A percentile compares a stretch with the other conserved stretches of the same genome.
Conservation (phyloP, 1,140 invertebrate species). For the Nasonia longicornis region DNA sequence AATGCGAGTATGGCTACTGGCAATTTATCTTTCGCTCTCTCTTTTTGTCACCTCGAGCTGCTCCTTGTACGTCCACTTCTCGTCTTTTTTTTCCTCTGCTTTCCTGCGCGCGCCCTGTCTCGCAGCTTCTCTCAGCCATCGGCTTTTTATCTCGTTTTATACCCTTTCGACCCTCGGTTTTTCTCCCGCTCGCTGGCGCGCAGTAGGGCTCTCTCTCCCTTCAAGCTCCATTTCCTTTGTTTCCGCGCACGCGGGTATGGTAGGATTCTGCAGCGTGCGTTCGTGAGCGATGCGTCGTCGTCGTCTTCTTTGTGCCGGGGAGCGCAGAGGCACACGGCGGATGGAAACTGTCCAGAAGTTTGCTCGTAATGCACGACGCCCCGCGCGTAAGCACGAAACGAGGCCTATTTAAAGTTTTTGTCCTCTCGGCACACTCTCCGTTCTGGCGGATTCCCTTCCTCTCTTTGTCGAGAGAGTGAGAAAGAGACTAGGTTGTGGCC, state of each 20-base stretch:
- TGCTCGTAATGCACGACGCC: not conserved
- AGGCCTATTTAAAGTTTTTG: constrained; percentile 14
- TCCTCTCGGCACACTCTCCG: constrained; percentile 3
- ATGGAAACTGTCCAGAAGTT: constrained; percentile 9
- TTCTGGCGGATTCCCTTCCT: not conserved
- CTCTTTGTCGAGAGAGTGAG: not conserved
- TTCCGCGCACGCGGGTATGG: constrained; percentile 5
- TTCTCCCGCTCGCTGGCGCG: not conserved
- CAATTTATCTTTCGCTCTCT: constrained; percentile 27
- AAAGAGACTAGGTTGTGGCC: not conserved
- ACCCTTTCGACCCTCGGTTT: constrained; percentile 14
- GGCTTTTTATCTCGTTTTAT: not conserved
- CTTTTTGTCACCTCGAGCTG: constrained; percentile 17
- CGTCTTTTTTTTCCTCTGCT: constrained; percentile 40
- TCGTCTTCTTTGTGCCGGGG: not conserved
- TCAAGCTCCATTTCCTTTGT: constrained; percentile 19
- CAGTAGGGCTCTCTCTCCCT: not conserved
- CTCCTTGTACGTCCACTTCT: constrained; percentile 1
- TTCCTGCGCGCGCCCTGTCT: constrained; percentile 13
- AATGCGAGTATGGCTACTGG: constrained; percentile 19
- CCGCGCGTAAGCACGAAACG: not conserved
- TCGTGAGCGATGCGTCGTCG: not conserved
- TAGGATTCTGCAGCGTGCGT: not conserved
- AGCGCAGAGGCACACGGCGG: not conserved
- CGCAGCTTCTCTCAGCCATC: not conserved